Evolutionary conservation across 2,797 vertebrate genomes (phyloP), one percentile per base, ranked within the genome.

Genomic region (Phataginus tricuspis): DNA sequence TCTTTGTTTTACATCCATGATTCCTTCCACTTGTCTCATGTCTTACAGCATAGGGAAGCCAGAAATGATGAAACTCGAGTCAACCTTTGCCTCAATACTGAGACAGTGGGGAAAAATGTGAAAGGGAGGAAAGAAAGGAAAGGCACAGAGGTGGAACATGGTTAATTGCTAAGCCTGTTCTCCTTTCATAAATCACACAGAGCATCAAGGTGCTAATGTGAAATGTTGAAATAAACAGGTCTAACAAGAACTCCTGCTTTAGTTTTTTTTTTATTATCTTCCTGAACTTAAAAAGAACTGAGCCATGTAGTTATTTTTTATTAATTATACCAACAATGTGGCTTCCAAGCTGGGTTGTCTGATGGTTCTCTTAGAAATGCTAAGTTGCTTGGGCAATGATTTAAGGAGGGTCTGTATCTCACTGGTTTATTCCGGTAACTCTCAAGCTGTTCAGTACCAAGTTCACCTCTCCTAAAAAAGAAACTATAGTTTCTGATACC

Each of bases 161-260:
- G 59, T 88, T 86, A 89, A 86, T 78, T 82, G 61, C 72, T 86
- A 69, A 96, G 25, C 51, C 72, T 88, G 49, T 34, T 93, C 37
- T 2, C 12, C 45, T 83, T 78, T 66, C 80, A 64, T 82, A 92
- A 94, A 68, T 96, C 84, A 92, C 27, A 49, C 15, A 31, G 63
- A 90, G 31, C 89, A 90, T 71, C 59, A 64, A 79, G 69, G 83
- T 61, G 37, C 23, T 55, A 86, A 83, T 19, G 64, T 4, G 45
- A 15, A 91, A 68, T 90, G 88, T 87, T 82, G 75, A 92, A 97
- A 96, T 79, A 96, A 96, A 96, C 97, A 95, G 92, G 93, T 97
- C 80, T 90, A 97, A 64, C 84, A 90, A 95, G 95, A 97, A 93
- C 37, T 83, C 23, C 83, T 82, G 64, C 75, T 90, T 94, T 95